phyloP scores from a whole-genome alignment of 2,888 invertebrate genomes.

The Ornithoptera priamus region DNA sequence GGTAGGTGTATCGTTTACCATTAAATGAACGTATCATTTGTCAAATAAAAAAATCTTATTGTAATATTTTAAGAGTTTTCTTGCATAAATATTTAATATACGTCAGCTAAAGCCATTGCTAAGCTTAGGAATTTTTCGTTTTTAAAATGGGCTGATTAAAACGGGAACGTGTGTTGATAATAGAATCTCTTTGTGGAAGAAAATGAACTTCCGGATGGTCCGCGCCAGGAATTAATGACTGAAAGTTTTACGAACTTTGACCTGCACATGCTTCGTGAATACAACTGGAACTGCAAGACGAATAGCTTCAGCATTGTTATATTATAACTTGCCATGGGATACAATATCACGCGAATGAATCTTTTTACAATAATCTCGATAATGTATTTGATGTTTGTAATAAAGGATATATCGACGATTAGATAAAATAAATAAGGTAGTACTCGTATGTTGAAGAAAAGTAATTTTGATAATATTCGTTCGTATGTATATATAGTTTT shows the following conservation, averaged over 20 bases:
- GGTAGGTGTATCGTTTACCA: too few relatives aligned
- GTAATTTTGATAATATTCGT: too few relatives aligned
- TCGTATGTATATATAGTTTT: too few relatives aligned
- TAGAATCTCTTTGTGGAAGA: conserved; percentile 17
- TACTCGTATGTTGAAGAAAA: too few relatives aligned
- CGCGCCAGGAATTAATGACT: conserved; percentile 16
- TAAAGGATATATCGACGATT: too few relatives aligned
- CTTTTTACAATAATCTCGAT: too few relatives aligned
- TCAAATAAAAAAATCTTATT: too few relatives aligned
- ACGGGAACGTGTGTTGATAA: conserved; percentile 4
- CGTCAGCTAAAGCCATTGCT: background rate
- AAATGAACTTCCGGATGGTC: conserved; percentile 11
- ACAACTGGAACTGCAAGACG: background rate
- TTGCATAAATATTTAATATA: background rate
- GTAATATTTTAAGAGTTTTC: background rate
- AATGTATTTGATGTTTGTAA: too few relatives aligned
- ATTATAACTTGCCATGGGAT: background rate
- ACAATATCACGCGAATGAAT: background rate
- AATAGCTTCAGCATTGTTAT: conserved; percentile 2
- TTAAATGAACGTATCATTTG: too few relatives aligned
- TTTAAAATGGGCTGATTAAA: conserved; percentile 3
- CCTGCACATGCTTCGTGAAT: background rate
- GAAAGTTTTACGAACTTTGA: background rate
- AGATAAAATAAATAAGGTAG: too few relatives aligned
- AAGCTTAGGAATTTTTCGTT: background rate